These are phyloP conservation scores for Hepsetus odoe DNA, from an alignment of 2,113 vertebrate species.

Conservation along the genomic window DNA sequence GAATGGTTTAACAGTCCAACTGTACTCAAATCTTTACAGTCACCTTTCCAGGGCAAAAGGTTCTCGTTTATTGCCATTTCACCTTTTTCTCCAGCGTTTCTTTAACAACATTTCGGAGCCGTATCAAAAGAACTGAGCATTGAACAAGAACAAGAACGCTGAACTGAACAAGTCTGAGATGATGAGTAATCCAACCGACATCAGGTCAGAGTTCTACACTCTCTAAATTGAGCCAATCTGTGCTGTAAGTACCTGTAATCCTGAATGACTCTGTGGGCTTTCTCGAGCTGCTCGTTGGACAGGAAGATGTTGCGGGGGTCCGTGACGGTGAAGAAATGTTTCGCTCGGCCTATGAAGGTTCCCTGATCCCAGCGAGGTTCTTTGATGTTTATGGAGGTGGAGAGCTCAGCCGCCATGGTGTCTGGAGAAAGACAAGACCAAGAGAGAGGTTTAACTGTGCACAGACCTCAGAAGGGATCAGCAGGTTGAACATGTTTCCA, in stretches of 20 bases:
- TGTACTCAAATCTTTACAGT: too few species aligned
- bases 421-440: slow-evolving; percentile 55
- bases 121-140: too few species aligned
- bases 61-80: too few species aligned
- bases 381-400: slow-evolving; percentile 90
- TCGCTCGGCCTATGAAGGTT: slow-evolving; percentile 90
- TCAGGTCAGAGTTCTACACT: not conserved
- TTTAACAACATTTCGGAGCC: too few species aligned
- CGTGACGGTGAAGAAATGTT: slow-evolving; percentile 97
- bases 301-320: slow-evolving; percentile 94
- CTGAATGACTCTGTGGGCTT: slow-evolving; percentile 83
- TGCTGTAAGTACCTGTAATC: slow-evolving; percentile 85
- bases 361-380: slow-evolving; percentile 97
- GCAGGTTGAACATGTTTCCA: slow-evolving; percentile 20
- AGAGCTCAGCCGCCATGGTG: slow-evolving; percentile 88
- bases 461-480: not conserved
- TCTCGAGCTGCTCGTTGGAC: slow-evolving; percentile 84
- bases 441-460: slow-evolving; percentile 1
- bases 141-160: too few species aligned
- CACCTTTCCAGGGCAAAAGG: too few species aligned
- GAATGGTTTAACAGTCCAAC: too few species aligned
- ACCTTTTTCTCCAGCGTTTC: too few species aligned
- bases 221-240: not conserved
- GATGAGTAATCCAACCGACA: not conserved
- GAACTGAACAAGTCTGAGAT: not conserved